Conservation (phyloP, 1,140 invertebrate genomes). For the Sitophilus oryzae region DNA sequence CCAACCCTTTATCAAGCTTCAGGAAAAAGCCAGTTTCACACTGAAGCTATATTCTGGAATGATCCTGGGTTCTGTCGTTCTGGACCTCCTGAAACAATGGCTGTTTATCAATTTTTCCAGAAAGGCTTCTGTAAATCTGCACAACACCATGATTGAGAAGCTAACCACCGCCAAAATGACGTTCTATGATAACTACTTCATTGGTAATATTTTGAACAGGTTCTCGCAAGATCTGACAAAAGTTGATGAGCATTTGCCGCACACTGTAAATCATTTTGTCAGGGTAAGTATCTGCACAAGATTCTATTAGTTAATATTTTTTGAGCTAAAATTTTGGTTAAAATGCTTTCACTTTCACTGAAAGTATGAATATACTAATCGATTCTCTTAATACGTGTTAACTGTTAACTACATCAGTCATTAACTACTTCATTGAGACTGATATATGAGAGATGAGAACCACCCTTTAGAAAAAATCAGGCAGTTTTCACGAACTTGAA, state of each 20-base stretch:
- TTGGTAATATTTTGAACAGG: slow-evolving; percentile 55
- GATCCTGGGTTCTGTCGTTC: slow-evolving; percentile 30
- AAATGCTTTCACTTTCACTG: no score
- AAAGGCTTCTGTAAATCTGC: slow-evolving; percentile 58
- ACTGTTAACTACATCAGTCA: no score
- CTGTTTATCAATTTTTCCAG: slow-evolving; percentile 39
- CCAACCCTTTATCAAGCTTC: not conserved
- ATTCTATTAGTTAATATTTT: not conserved
- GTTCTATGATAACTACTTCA: slow-evolving; percentile 58
- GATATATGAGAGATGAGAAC: no score
- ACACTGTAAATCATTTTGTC: slow-evolving; percentile 20
- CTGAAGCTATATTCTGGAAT: slow-evolving; percentile 16
- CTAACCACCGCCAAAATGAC: slow-evolving; percentile 56
- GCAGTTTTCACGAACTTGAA: no score
- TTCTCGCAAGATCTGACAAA: slow-evolving; percentile 60
- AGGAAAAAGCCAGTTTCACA: slow-evolving; percentile 3
- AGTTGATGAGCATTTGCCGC: slow-evolving; percentile 61
- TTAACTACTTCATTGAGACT: no score
- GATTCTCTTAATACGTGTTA: no score
- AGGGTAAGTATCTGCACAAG: slow-evolving; percentile 10
- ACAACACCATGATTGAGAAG: slow-evolving; percentile 59
- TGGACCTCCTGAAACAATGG: slow-evolving; percentile 49
- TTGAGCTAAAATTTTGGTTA: not conserved
- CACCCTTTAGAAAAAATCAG: no score
- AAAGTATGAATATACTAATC: no score